phyloP scores from a whole-genome alignment of 2,113 vertebrate species.

The Neofelis nebulosa region DNA sequence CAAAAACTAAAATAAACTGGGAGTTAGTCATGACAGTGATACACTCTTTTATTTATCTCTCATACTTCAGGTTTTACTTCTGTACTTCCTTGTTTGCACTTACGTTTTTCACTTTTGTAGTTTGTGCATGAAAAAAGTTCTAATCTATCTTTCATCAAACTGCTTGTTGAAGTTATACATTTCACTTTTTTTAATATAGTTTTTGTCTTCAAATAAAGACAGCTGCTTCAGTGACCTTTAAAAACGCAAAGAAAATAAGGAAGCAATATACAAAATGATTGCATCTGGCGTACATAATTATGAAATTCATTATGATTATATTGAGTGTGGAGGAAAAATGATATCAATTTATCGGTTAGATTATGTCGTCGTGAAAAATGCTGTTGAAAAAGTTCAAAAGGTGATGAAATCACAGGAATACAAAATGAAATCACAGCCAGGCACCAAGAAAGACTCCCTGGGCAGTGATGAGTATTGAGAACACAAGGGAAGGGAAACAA shows the following conservation, averaged over 20 bases:
- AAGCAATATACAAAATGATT: constrained; percentile 52
- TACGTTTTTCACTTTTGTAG: constrained; percentile 30
- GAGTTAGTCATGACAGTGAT: constrained; percentile 17
- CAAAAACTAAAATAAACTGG: neutral
- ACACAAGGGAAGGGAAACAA: too few relatives aligned
- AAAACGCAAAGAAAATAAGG: constrained; percentile 59
- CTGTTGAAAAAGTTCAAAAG: constrained; percentile 56
- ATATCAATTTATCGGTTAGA: constrained; percentile 71
- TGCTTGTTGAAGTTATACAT: neutral
- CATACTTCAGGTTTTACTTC: neutral
- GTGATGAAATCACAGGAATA: neutral
- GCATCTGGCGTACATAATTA: constrained; percentile 51
- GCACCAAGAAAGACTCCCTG: neutral
- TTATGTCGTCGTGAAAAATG: constrained; percentile 56
- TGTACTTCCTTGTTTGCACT: neutral
- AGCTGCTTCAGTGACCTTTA: constrained; percentile 50
- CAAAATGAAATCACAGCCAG: neutral
- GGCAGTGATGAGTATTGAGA: neutral
- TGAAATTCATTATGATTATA: constrained; percentile 51
- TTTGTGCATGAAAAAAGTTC: constrained; percentile 30
- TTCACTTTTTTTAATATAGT: constrained; percentile 44
- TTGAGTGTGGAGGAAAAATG: constrained; percentile 48
- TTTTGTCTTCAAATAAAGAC: constrained; percentile 56
- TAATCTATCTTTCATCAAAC: constrained; percentile 46
- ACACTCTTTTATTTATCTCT: constrained; percentile 38